Evolutionary conservation across 2,888 invertebrate species (phyloP), one percentile per base, ranked within the genome.

Genomic region (Hypolimnas misippus): DNA sequence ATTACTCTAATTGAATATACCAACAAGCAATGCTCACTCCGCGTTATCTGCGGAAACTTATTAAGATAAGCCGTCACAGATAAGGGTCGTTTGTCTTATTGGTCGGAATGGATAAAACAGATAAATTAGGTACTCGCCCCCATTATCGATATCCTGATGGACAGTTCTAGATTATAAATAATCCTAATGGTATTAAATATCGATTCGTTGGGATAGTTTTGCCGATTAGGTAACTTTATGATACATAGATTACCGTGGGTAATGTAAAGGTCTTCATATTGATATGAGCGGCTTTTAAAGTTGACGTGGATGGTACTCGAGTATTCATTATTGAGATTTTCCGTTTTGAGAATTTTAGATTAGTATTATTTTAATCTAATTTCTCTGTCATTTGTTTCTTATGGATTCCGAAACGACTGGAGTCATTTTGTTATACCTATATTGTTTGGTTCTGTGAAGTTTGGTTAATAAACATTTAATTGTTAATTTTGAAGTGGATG

Each of bases 51-150:
- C 77, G 81, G 81, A 80, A 86, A 86, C 87, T 84, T 90, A 89
- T 90, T 88, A 86, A 89, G 91, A 90, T 91, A 89, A 89, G 85
- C 86, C 76, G 77, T 79, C 80, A 82, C 79, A 83, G 83, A 83
- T 84, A 83, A 79, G 73, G 78, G 73, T 73, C 79, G 76, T 81
- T 81, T 81, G 75, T 84, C 81, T 82, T 83, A 84, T 79, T 71
- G 70, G 63, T 66, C 60, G 66, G 68, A 70, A 67, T 58, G 66
- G 70, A 68, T 69, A 65, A 74, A 73, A 77, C 79, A 78, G 84
- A 83, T 86, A 84, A 84, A 89, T 86, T 72, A 72, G 70, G 73
- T 80, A 78, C 81, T 74, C 71, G 67, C 73, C 69, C 68, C 62
- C 70, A 79, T 78, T 87, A 87, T 86, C 86, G 84, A 84, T 83